Conservation (phyloP, 2,113 vertebrate species). For the Oncorhynchus keta region DNA sequence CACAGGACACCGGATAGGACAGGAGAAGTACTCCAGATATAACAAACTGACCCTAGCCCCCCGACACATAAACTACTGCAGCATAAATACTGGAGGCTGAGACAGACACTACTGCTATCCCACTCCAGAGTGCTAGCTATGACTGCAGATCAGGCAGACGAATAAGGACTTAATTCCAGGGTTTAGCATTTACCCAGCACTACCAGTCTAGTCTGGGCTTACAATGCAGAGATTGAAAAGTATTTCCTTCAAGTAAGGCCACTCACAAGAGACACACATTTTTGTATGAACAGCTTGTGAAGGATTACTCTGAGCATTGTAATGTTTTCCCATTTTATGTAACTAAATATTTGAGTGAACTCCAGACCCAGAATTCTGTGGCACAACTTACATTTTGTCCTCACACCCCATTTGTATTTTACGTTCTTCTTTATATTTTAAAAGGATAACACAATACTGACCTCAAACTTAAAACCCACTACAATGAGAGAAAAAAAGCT, state of each 20-base stretch:
- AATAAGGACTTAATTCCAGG: slow-evolving; percentile 16
- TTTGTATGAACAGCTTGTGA: neutral
- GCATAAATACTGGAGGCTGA: too few species aligned
- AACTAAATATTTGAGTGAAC: neutral
- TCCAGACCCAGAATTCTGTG: neutral
- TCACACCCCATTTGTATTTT: neutral
- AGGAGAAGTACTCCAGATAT: too few species aligned
- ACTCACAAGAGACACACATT: neutral
- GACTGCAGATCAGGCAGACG: slow-evolving; percentile 55
- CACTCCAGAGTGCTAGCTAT: slow-evolving; percentile 41
- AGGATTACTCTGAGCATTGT: neutral
- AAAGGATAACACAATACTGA: slow-evolving; percentile 12
- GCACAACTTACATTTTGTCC: neutral
- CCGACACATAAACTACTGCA: too few species aligned
- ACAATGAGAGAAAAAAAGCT: neutral
- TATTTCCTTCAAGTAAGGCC: neutral
- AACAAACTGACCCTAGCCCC: too few species aligned
- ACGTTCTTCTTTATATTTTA: neutral
- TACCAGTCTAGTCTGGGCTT: slow-evolving; percentile 18
- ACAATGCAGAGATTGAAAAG: slow-evolving; percentile 41
- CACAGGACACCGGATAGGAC: too few species aligned
- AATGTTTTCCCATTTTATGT: neutral
- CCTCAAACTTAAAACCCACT: slow-evolving; percentile 21
- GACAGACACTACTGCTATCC: too few species aligned
- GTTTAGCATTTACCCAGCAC: slow-evolving; percentile 31